Evolutionary conservation across 2,888 invertebrate species (phyloP).

Genomic region (Chloromyia formosa): DNA sequence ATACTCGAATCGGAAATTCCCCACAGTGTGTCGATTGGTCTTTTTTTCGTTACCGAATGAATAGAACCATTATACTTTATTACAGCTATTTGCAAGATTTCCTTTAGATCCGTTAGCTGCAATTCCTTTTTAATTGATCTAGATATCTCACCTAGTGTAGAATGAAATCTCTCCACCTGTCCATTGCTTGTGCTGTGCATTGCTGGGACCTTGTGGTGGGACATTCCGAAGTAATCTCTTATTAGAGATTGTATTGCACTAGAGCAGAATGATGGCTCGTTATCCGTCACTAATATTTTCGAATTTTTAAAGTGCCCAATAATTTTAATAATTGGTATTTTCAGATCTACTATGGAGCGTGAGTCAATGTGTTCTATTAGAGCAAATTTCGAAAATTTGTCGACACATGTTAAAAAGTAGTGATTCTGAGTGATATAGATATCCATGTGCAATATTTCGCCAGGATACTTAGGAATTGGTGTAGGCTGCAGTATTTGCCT

Average conservation of each 20-base stretch:
- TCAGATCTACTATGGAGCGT: neutral
- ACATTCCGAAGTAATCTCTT: neutral
- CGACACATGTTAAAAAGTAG: neutral
- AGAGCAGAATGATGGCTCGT: constrained; percentile 1
- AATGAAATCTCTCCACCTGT: constrained; percentile 33
- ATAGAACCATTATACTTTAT: too few relatives aligned
- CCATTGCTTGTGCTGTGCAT: neutral
- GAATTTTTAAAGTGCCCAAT: neutral
- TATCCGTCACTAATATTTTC: constrained; percentile 5
- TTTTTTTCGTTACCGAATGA: too few relatives aligned
- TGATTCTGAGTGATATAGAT: neutral
- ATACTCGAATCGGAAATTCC: neutral
- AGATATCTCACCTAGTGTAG: constrained; percentile 2
- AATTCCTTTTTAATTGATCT: neutral
- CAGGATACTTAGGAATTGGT: neutral
- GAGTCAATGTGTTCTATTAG: constrained; percentile 12
- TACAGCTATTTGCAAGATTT: neutral
- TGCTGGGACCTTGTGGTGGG: neutral
- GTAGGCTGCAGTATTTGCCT: constrained; percentile 4
- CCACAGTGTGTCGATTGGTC: neutral
- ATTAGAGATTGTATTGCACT: too few relatives aligned
- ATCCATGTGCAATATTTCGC: constrained; percentile 4
- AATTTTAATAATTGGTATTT: neutral
- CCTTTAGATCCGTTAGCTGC: neutral
- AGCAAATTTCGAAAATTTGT: constrained; percentile 13